Conservation (phyloP, 2,888 invertebrate genomes). For the Lutraria lutraria region DNA sequence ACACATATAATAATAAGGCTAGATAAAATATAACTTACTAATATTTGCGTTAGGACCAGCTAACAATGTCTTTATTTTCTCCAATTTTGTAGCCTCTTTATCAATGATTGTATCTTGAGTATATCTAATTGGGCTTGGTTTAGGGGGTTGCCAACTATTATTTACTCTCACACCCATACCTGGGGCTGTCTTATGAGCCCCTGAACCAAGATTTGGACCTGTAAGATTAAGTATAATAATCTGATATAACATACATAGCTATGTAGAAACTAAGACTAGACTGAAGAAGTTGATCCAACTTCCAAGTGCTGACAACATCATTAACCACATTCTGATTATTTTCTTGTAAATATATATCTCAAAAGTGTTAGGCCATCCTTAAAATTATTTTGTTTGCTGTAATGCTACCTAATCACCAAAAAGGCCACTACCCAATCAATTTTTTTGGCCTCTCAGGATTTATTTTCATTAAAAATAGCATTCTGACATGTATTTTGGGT, state of each 20-base stretch:
- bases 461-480: too few relatives aligned
- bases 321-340: too few relatives aligned
- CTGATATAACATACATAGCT: not conserved
- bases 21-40: conserved; percentile 75
- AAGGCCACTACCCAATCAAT: too few relatives aligned
- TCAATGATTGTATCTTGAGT: conserved; percentile 83
- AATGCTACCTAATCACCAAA: too few relatives aligned
- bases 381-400: too few relatives aligned
- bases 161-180: conserved; percentile 86
- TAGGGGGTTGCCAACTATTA: conserved; percentile 80
- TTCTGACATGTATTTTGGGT: too few relatives aligned
- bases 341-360: too few relatives aligned
- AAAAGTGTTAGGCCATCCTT: too few relatives aligned
- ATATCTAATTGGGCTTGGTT: conserved; percentile 78
- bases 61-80: conserved; percentile 93
- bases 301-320: not conserved
- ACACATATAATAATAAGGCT: too few relatives aligned
- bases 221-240: not conserved
- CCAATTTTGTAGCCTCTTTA: conserved; percentile 91
- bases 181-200: conserved; percentile 82
- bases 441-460: too few relatives aligned
- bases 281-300: not conserved
- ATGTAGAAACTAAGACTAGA: not conserved
- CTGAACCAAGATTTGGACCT: conserved; percentile 43
- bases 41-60: conserved; percentile 93